Base-by-base conservation (phyloP, 2,113 vertebrate genomes). In the Coreoperca whiteheadi region DNA sequence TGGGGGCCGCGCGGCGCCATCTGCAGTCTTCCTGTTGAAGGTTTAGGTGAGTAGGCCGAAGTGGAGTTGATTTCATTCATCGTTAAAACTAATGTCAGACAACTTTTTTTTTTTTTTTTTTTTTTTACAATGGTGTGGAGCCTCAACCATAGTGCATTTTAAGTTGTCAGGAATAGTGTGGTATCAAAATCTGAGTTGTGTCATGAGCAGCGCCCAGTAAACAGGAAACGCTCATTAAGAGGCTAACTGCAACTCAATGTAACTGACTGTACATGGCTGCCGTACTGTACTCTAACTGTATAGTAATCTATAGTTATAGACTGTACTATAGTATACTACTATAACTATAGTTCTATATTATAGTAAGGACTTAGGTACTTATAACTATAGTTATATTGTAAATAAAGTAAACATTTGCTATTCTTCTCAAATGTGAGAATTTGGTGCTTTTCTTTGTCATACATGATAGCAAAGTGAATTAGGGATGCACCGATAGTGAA, bases 21-120 rank as follows among this genome's bases (percentile, higher is more conserved):
- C 72, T 6, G 34, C 41, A 67, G 74, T 41, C 72, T 85, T 89
- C 75, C 70, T 25, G 64, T 30, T 71, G 41, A 64, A 81, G 56
- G 12, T 53, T 87, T 50, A 60, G 88, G 92, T 91, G 82, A 90
- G 92, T 92, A 25, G 10, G 7, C 12, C 30, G 4, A 6, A 65
- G 2, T 63, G 8, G 1, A 2, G 25, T 8, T 46, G 4, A 43
- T 25, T 25, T 72, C 0, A 18, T 61, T 39, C 9, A 59, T 20
- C 41, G 0, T 11, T 15, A 2, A 48, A 75, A 39, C 2, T 54
- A 16, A 30, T 10, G 0, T 9, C 0, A 9, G 41, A 41, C 2
- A 20, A 25, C 4, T 8, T 51, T n/a, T n/a, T n/a, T n/a, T n/a
- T n/a, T n/a, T n/a, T n/a, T n/a, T n/a, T n/a, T n/a, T n/a, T n/a